Conservation (phyloP, 2,797 vertebrate species). For the Tokudaia tokunoshimensis region DNA sequence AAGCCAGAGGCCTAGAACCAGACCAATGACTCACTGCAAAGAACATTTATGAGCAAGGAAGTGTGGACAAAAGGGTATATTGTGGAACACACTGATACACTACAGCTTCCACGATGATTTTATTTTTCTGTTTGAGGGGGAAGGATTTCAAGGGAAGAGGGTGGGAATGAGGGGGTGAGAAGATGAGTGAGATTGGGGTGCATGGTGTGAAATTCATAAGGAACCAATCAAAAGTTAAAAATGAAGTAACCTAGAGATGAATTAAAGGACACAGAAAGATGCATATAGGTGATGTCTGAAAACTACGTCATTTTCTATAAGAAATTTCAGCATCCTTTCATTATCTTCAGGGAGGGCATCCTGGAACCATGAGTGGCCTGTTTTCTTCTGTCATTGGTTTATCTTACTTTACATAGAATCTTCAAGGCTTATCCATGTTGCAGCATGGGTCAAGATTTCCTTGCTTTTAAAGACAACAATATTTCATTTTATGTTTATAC, state of each 20-base stretch:
- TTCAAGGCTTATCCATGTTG: not conserved
- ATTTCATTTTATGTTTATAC: not conserved
- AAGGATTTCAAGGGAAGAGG: not conserved
- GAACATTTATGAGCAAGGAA: not conserved
- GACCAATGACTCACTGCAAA: not conserved
- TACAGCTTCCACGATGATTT: not conserved
- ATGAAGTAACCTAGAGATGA: not conserved
- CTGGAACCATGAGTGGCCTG: not conserved
- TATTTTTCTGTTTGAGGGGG: not conserved
- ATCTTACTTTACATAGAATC: not conserved
- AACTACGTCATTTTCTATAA: not conserved
- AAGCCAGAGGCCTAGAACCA: not conserved
- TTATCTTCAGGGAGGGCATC: not conserved
- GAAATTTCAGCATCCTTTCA: not conserved
- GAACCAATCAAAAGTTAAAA: not conserved
- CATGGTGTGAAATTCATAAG: not conserved
- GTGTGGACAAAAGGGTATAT: not conserved
- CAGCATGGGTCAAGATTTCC: not conserved
- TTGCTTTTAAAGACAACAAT: slow-evolving; percentile 7
- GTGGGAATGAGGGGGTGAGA: not conserved
- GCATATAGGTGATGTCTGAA: not conserved
- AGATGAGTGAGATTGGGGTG: not conserved
- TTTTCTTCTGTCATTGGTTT: not conserved
- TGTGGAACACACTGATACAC: not conserved
- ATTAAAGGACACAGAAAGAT: not conserved